Evolutionary conservation across 2,113 vertebrate genomes (phyloP).

Genomic region (Monopterus albus): DNA sequence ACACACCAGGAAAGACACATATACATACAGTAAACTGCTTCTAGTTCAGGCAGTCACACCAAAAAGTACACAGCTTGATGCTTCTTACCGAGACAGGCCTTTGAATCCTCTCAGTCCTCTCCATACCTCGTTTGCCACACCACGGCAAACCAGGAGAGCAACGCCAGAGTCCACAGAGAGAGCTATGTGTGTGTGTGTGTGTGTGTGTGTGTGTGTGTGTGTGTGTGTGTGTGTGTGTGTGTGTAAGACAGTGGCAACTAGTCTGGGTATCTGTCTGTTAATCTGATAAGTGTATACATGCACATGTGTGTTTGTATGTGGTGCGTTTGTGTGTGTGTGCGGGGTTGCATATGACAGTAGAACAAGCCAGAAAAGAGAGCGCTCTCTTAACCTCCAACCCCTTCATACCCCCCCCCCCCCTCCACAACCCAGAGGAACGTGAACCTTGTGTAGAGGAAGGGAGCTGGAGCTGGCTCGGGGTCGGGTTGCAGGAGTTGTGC

Average conservation of each 20-base stretch:
- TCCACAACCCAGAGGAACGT: conserved; percentile 75
- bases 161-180: conserved; percentile 76
- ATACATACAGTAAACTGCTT: conserved; percentile 5
- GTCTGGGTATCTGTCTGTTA: conserved; percentile 62
- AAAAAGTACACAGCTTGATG: conserved; percentile 36
- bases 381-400: conserved; percentile 75
- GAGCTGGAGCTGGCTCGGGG: conserved; percentile 68
- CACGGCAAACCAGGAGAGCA: conserved; percentile 77
- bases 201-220: conserved; percentile 67
- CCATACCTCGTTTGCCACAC: conserved; percentile 84
- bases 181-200: conserved; percentile 67
- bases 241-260: too few relatives aligned
- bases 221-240: too few relatives aligned
- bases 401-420: conserved; percentile 48
- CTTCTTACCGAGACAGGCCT: conserved; percentile 88
- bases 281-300: conserved; percentile 71
- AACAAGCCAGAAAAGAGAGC: conserved; percentile 67
- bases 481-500: conserved; percentile 94
- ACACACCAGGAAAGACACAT: conserved; percentile 11
- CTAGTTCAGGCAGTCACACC: conserved; percentile 10
- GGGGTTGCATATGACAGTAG: conserved; percentile 62
- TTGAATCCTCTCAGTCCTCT: conserved; percentile 84
- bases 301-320: conserved; percentile 70
- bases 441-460: conserved; percentile 80
- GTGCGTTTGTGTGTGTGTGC: conserved; percentile 64